Percentiles rank a stretch among this genome's conserved stretches.
phyloP scores from a whole-genome alignment of 2,797 vertebrate genomes.

The Ficedula albicollis region DNA sequence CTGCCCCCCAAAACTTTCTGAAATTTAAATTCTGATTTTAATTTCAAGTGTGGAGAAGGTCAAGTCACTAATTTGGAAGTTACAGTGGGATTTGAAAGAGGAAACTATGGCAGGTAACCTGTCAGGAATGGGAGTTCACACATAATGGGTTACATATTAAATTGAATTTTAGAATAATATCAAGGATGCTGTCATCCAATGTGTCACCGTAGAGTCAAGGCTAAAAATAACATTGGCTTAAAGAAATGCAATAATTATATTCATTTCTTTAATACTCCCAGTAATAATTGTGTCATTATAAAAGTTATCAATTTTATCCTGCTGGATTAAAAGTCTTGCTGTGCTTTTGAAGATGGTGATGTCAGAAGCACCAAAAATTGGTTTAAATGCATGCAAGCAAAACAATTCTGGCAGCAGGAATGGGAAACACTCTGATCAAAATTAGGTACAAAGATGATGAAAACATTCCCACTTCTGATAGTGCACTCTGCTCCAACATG shows the following conservation, averaged over 20 bases:
- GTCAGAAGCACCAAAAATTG: background rate
- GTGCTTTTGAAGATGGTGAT: background rate
- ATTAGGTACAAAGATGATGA: background rate
- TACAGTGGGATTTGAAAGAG: background rate
- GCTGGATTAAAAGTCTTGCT: background rate
- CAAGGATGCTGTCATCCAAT: background rate
- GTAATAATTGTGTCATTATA: background rate
- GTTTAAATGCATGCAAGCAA: background rate
- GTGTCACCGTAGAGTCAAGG: background rate
- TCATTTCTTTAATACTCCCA: background rate
- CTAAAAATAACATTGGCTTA: constrained; percentile 9
- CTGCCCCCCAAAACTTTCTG: background rate
- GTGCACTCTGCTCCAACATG: background rate
- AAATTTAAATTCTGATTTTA: background rate
- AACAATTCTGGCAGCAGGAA: background rate
- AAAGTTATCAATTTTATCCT: background rate
- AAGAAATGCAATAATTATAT: background rate
- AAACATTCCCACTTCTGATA: background rate
- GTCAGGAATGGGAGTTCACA: background rate
- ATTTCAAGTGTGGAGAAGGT: background rate
- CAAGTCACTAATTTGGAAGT: background rate
- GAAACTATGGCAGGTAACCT: background rate
- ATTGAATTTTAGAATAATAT: background rate
- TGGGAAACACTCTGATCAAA: background rate
- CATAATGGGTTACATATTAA: background rate